Evolutionary conservation across 2,888 invertebrate genomes (phyloP).

Genomic region (Clunio marinus): DNA sequence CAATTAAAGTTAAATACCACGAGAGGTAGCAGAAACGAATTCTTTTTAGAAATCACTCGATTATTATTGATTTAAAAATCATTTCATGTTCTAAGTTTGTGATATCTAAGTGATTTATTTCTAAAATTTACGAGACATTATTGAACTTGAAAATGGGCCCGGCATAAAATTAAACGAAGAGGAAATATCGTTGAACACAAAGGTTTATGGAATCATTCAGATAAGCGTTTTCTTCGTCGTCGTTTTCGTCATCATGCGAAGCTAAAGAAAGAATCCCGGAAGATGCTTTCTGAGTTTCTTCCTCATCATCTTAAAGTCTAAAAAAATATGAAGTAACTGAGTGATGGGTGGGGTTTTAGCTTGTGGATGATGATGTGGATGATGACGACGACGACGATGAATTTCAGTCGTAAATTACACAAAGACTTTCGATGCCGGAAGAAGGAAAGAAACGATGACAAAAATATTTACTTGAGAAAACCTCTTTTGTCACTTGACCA

Average conservation of each 20-base stretch:
- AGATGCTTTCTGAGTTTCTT: no score
- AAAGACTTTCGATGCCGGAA: slow-evolving; percentile 8
- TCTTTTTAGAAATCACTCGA: no score
- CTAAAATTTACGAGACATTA: background rate
- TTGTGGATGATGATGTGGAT: background rate
- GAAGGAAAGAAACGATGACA: background rate
- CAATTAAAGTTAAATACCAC: background rate
- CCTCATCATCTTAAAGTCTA: background rate
- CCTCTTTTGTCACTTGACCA: slow-evolving; percentile 11
- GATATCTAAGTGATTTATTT: background rate
- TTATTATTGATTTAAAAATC: no score
- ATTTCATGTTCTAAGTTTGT: no score
- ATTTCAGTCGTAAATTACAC: slow-evolving; percentile 38
- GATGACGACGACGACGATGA: slow-evolving; percentile 24
- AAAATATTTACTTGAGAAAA: slow-evolving; percentile 18
- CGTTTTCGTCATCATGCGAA: background rate
- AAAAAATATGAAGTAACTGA: background rate
- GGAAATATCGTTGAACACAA: no score
- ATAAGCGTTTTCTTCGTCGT: no score
- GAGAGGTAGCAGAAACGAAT: background rate
- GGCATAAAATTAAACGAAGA: no score
- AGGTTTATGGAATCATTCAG: background rate
- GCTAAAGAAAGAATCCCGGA: no score
- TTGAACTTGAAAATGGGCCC: background rate
- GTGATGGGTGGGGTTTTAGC: background rate